phyloP scores from a whole-genome alignment of 2,797 vertebrate genomes.

The Spinus olivaceus region DNA sequence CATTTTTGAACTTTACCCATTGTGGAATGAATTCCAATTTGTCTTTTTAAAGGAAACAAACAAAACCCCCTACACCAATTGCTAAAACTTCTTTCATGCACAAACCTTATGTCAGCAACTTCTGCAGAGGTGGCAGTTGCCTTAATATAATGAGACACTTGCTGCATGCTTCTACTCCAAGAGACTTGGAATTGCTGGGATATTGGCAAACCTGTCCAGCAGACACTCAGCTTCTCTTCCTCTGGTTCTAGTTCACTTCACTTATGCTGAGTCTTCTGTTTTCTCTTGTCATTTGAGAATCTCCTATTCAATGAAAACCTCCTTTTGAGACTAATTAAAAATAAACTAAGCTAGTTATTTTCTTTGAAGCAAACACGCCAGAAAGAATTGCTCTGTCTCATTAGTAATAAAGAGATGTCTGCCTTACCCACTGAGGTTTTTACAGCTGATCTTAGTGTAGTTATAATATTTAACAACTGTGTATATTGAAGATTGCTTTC shows the following conservation, averaged over 20 bases:
- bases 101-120: not conserved
- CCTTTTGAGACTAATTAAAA: conserved; percentile 53
- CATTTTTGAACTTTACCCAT: not conserved
- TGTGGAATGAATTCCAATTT: not conserved
- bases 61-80: not conserved
- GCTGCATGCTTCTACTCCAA: not conserved
- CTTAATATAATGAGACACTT: conserved; percentile 26
- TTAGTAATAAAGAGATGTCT: conserved; percentile 15
- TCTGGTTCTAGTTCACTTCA: conserved; percentile 20
- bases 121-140: not conserved
- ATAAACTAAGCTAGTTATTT: not conserved
- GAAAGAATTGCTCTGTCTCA: not conserved
- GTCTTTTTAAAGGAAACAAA: not conserved
- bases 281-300: conserved; percentile 21
- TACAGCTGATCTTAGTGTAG: not conserved
- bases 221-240: not conserved
- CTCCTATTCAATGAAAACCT: not conserved
- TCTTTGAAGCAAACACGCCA: not conserved
- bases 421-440: not conserved
- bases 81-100: not conserved
- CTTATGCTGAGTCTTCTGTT: conserved; percentile 1
- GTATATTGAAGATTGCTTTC: not conserved
- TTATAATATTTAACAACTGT: not conserved
- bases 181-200: not conserved
- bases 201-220: conserved; percentile 39